These are phyloP conservation scores for Hozukius guyotensis DNA, from an alignment of 2,797 vertebrate genomes.

Conservation along the genomic window DNA sequence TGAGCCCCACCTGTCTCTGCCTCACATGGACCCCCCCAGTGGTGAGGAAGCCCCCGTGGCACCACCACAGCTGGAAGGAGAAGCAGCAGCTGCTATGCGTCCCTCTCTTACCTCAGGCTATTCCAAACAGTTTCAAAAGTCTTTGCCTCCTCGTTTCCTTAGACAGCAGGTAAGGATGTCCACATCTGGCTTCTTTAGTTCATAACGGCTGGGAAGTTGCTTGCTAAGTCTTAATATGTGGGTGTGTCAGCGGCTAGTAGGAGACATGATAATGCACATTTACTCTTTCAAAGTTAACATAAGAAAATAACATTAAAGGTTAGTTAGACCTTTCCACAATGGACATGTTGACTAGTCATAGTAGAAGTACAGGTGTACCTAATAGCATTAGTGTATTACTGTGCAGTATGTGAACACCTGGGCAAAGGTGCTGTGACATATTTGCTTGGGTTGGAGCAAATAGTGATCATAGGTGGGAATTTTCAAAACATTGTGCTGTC, in stretches of 20 bases:
- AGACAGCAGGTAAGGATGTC: slow-evolving; percentile 91
- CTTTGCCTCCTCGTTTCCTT: slow-evolving; percentile 96
- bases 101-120: slow-evolving; percentile 94
- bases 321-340: not conserved
- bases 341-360: not conserved
- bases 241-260: not conserved
- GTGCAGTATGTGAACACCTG: not conserved
- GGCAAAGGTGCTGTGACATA: not conserved
- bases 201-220: not conserved
- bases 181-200: not conserved
- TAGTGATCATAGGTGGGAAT: not conserved
- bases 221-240: not conserved
- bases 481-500: not conserved
- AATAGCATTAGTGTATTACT: not conserved
- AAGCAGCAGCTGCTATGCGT: slow-evolving; percentile 88
- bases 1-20: slow-evolving; percentile 75
- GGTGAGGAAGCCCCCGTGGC: slow-evolving; percentile 75
- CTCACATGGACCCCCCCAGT: slow-evolving; percentile 76
- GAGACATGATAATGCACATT: not conserved
- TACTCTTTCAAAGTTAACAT: not conserved
- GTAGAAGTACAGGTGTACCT: not conserved
- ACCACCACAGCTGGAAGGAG: slow-evolving; percentile 88
- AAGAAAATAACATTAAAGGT: not conserved
- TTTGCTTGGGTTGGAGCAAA: not conserved
- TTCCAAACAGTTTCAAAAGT: slow-evolving; percentile 99